phyloP scores from a whole-genome alignment of 2,888 invertebrate genomes.

The Hirtodrosophila alboralis region DNA sequence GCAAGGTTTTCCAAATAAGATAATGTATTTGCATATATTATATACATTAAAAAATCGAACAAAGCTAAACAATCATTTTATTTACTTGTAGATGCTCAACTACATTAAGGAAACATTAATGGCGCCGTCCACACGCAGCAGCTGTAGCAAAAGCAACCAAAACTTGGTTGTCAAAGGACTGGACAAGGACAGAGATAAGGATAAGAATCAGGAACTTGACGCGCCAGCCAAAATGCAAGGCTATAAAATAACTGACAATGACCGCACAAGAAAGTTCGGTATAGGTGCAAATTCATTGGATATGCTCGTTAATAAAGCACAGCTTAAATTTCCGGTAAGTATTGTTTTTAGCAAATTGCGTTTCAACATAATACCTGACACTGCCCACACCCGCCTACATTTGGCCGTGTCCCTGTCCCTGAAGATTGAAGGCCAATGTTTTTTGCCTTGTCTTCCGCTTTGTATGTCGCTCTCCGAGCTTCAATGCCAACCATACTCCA shows the following conservation, averaged over 20 bases:
- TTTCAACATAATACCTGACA: conserved; percentile 27
- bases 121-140: conserved; percentile 67
- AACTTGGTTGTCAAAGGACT: conserved; percentile 9
- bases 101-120: conserved; percentile 70
- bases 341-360: conserved; percentile 44
- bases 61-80: background rate
- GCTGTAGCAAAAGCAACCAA: conserved; percentile 24
- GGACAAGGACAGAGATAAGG: conserved; percentile 43
- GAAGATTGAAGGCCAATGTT: conserved; percentile 71
- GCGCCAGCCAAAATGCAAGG: conserved; percentile 74
- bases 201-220: conserved; percentile 11
- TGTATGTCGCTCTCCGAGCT: conserved; percentile 40
- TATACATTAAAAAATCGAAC: background rate
- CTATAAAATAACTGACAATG: conserved; percentile 83
- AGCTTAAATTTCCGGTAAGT: conserved; percentile 83
- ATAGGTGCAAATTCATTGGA: conserved; percentile 83
- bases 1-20: conserved; percentile 52
- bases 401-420: conserved; percentile 45
- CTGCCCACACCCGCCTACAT: conserved; percentile 11
- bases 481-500: conserved; percentile 73
- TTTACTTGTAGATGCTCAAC: conserved; percentile 52
- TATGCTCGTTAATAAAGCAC: conserved; percentile 81
- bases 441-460: conserved; percentile 58
- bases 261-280: conserved; percentile 81
- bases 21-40: conserved; percentile 1